Evolutionary conservation across 2,113 vertebrate genomes (phyloP), one percentile per base, ranked within the genome.

Genomic region (Alligator sinensis): DNA sequence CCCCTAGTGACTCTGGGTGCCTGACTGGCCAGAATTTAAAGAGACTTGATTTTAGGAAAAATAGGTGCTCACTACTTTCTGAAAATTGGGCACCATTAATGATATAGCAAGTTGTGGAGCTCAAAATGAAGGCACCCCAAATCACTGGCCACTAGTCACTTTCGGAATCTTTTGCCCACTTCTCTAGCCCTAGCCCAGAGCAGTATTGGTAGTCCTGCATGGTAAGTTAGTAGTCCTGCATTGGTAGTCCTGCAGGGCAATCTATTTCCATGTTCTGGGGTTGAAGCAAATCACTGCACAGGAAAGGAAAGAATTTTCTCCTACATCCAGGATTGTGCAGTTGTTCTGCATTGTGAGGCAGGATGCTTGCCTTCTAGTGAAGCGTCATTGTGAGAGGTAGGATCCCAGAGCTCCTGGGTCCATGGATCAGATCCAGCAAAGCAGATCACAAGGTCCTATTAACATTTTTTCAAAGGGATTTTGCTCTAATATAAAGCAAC

Each of bases 111-210:
- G 60, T 62, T 7, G 17, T 27, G 64, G 11, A 81, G 58, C n/a
- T 77, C 38, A 70, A 72, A 74, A 17, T n/a, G 25, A 59, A 78
- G 77, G n/a, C 11, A 79, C 27, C 83, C 70, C 58, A n/a, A 34
- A 80, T 30, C 25, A 59, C 15, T 5, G 7, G 9, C 0, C 82
- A 9, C 17, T 5, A 9, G 9, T 0, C 82, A 9, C 17, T 57
- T 58, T 12, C 22, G 77, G 61, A 80, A 25, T 8, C 8, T 58
- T n/a, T 47, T 6, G 22, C 16, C 30, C 83, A 68, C 79, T 55
- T 62, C 9, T 21, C 59, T 22, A 2, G 15, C 21, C 21, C n/a
- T 78, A 55, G 54, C 38, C 34, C 15, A 6, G 3, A 72, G 58
- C 74, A 12, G 21, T 59, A 12, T 0, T 66, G 59, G 24, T 5